Evolutionary conservation across 1,140 invertebrate species (phyloP).

Genomic region (Conopomorpha cramerella): DNA sequence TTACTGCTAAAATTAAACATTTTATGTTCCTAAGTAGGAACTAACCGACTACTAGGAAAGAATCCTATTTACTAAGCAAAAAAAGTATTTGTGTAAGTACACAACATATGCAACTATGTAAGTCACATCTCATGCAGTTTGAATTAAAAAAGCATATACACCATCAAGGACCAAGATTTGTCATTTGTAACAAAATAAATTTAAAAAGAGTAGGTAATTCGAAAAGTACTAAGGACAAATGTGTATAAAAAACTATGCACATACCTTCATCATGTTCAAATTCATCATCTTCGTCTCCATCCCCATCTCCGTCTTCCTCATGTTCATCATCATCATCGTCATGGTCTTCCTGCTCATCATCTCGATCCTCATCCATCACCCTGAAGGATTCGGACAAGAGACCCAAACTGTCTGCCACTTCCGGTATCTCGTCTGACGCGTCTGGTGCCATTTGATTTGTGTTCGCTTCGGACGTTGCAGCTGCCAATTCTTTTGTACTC

Average conservation of each 20-base stretch:
- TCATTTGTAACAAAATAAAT: too few relatives aligned
- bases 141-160: too few relatives aligned
- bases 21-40: too few relatives aligned
- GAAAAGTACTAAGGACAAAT: background rate
- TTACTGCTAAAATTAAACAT: too few relatives aligned
- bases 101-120: too few relatives aligned
- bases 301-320: constrained; percentile 28
- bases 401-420: constrained; percentile 29
- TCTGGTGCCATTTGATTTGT: constrained; percentile 11
- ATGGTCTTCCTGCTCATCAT: constrained; percentile 12
- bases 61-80: too few relatives aligned
- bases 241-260: too few relatives aligned
- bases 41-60: too few relatives aligned
- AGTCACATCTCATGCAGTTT: too few relatives aligned
- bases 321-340: constrained; percentile 46
- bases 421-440: constrained; percentile 13
- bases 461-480: constrained; percentile 2
- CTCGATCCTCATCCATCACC: constrained; percentile 33
- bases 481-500: too few relatives aligned
- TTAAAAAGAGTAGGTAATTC: background rate
- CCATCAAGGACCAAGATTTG: too few relatives aligned
- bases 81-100: too few relatives aligned
- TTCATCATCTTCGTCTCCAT: background rate
- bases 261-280: background rate
- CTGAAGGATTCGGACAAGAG: constrained; percentile 33